Conservation (phyloP, 2,797 vertebrate genomes). For the Pseudotriccus pelzelni region DNA sequence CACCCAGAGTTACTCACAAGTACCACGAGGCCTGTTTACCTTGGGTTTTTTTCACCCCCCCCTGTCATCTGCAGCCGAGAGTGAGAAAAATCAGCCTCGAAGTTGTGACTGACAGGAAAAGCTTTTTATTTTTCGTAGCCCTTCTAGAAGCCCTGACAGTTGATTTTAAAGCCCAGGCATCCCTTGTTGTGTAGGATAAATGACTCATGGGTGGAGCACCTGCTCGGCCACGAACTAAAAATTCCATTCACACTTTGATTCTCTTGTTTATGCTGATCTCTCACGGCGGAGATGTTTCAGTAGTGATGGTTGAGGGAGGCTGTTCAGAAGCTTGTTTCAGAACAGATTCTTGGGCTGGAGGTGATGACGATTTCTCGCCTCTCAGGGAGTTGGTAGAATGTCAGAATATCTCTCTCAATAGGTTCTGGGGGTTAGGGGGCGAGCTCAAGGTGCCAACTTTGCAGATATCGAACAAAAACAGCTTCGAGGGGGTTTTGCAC, state of each 20-base stretch:
- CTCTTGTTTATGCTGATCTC: constrained; percentile 44
- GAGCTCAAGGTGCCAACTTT: neutral
- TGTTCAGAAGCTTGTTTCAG: neutral
- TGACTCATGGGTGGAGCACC: constrained; percentile 63
- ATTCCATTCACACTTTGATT: constrained; percentile 66
- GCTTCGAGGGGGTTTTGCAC: neutral
- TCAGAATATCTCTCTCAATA: neutral
- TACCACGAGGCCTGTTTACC: neutral
- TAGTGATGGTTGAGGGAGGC: neutral
- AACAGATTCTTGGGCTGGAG: neutral
- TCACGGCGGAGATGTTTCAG: constrained; percentile 13
- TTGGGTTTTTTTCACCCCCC: neutral
- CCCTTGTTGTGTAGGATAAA: constrained; percentile 23
- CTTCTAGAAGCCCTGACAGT: constrained; percentile 18
- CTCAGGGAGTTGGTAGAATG: neutral
- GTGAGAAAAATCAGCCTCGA: constrained; percentile 1
- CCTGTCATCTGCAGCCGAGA: neutral
- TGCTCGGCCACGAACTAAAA: constrained; percentile 64
- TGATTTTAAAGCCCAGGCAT: neutral
- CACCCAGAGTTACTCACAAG: neutral
- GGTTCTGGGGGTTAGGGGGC: neutral
- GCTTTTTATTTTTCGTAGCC: neutral
- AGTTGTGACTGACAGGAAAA: constrained; percentile 16
- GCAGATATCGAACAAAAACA: constrained; percentile 3
- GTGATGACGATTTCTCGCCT: neutral